Conservation (phyloP, 2,797 vertebrate species). For the Coracias cyanogaster region DNA sequence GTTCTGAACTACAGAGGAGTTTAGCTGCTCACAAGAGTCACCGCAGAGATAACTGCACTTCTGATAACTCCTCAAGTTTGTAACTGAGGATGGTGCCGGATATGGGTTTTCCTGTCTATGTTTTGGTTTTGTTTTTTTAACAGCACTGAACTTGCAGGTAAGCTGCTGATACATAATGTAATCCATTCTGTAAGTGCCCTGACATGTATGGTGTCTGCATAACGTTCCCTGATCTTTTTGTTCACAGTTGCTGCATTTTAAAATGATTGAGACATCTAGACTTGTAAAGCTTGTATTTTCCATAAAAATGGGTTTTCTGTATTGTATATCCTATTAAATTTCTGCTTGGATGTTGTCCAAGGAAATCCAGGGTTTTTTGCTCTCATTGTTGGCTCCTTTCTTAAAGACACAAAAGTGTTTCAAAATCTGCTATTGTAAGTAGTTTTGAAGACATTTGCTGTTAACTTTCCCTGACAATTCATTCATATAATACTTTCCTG, state of each 20-base stretch:
- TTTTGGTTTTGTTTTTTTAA: background rate
- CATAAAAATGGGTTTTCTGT: background rate
- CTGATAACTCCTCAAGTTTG: background rate
- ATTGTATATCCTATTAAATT: background rate
- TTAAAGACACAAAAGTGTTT: background rate
- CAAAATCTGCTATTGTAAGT: background rate
- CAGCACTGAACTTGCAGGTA: background rate
- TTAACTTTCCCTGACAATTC: background rate
- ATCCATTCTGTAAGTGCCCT: background rate
- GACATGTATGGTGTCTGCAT: background rate
- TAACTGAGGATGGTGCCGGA: background rate
- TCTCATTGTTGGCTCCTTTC: background rate
- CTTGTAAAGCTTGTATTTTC: background rate
- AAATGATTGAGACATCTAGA: background rate
- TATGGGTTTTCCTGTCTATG: background rate
- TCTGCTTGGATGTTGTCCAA: conserved; percentile 5
- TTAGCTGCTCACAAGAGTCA: background rate
- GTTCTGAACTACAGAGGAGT: background rate
- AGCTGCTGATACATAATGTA: background rate
- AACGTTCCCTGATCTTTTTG: background rate
- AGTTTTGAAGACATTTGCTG: background rate
- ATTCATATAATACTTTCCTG: background rate
- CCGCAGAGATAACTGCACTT: background rate
- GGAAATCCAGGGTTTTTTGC: background rate
- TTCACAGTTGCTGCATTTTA: background rate